These are phyloP conservation scores for Acipenser oxyrinchus DNA, from an alignment of 2,797 vertebrate species.

Conservation along the genomic window DNA sequence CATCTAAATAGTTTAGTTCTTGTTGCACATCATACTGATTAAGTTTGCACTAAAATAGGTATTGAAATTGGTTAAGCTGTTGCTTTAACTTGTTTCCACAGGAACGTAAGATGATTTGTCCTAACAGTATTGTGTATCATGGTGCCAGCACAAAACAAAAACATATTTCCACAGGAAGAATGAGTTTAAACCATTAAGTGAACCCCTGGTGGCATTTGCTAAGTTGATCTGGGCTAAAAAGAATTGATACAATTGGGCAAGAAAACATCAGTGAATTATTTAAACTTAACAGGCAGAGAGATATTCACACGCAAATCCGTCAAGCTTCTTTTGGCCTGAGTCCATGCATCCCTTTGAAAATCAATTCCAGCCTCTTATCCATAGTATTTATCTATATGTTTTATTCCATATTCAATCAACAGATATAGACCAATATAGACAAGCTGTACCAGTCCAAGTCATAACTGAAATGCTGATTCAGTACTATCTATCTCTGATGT, in stretches of 20 bases:
- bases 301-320: no score
- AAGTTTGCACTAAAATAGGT: no score
- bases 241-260: slow-evolving; percentile 44
- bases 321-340: slow-evolving; percentile 9
- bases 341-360: slow-evolving; percentile 28
- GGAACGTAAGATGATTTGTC: not conserved
- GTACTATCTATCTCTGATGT: no score
- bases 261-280: slow-evolving; percentile 48
- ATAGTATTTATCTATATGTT: slow-evolving; percentile 32
- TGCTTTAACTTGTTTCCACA: not conserved
- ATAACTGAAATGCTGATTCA: slow-evolving; percentile 38
- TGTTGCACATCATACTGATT: no score
- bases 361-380: slow-evolving; percentile 17
- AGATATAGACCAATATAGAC: slow-evolving; percentile 39
- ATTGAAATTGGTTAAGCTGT: no score
- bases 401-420: slow-evolving; percentile 23
- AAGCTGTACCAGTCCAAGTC: slow-evolving; percentile 44
- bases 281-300: slow-evolving; percentile 29
- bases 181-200: slow-evolving; percentile 40
- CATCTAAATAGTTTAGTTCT: no score
- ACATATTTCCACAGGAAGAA: slow-evolving; percentile 46
- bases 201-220: slow-evolving; percentile 36
- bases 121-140: slow-evolving; percentile 12
- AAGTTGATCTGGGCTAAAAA: slow-evolving; percentile 47
- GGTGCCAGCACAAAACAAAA: slow-evolving; percentile 39